These are phyloP conservation scores for Lineus longissimus DNA, from an alignment of 1,140 invertebrate species.

Conservation along the genomic window DNA sequence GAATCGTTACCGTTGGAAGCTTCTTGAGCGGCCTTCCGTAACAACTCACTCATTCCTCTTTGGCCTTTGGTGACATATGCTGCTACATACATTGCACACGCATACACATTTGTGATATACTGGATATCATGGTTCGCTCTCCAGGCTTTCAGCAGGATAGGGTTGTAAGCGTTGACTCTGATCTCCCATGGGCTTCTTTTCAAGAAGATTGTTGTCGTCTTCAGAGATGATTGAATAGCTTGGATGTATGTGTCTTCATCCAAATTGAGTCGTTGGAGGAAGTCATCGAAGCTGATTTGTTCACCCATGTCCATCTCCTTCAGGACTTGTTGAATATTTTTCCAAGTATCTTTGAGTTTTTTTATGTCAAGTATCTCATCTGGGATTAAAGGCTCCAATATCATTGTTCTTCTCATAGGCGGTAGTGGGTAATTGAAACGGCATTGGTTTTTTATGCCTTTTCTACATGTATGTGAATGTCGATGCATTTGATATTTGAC, in stretches of 20 bases:
- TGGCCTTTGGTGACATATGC: not conserved
- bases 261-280: not conserved
- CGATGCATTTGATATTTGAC: conserved; percentile 22
- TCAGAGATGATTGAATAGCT: not conserved
- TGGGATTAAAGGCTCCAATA: not conserved
- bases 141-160: not conserved
- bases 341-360: not conserved
- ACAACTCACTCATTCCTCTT: not conserved
- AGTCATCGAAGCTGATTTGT: not conserved
- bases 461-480: conserved; percentile 24
- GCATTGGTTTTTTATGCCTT: conserved; percentile 20
- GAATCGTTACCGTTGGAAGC: not conserved
- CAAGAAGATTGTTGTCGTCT: not conserved
- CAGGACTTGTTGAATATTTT: not conserved
- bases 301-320: too few species aligned
- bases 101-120: not conserved
- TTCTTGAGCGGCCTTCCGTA: not conserved
- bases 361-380: not conserved
- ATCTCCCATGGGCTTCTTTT: not conserved
- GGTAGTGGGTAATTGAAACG: conserved; percentile 26
- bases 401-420: conserved; percentile 14
- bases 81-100: not conserved
- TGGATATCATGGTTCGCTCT: not conserved
- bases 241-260: not conserved
- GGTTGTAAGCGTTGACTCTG: not conserved